phyloP scores from a whole-genome alignment of 23 tunicate genomes.

The Pegea sp. region DNA sequence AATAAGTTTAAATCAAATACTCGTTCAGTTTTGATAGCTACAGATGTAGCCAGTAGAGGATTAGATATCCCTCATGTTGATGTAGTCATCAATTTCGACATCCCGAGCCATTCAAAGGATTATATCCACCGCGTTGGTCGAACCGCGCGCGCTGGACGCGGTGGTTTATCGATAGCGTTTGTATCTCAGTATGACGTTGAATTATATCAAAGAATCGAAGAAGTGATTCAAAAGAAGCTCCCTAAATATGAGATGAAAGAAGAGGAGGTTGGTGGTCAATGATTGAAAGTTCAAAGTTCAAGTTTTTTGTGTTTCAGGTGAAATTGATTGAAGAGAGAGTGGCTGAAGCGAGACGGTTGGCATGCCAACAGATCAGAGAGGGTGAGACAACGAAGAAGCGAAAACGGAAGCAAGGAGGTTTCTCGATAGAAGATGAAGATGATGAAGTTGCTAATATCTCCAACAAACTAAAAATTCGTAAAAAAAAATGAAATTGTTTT shows the following conservation, averaged over 20 bases:
- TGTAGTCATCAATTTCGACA: slow-evolving; percentile 65
- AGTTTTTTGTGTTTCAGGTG: slow-evolving; percentile 17
- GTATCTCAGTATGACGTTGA: slow-evolving; percentile 96
- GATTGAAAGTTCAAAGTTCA: neutral
- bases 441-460: no score
- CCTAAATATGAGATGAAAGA: slow-evolving; percentile 58
- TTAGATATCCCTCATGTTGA: slow-evolving; percentile 89
- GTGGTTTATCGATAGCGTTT: slow-evolving; percentile 74
- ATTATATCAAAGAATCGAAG: slow-evolving; percentile 84
- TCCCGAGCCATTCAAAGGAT: slow-evolving; percentile 73
- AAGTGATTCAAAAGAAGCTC: slow-evolving; percentile 68
- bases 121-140: slow-evolving; percentile 92
- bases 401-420: slow-evolving; percentile 12
- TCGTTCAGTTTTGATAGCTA: slow-evolving; percentile 46
- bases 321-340: slow-evolving; percentile 81
- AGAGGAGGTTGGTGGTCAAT: slow-evolving; percentile 27
- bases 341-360: slow-evolving; percentile 55
- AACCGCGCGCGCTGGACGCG: slow-evolving; percentile 91
- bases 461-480: no score
- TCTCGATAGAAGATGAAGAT: no score
- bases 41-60: slow-evolving; percentile 95
- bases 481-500: no score
- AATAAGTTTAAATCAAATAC: slow-evolving; percentile 64
- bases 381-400: slow-evolving; percentile 8
- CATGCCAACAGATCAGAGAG: slow-evolving; percentile 66